Percentiles rank a stretch among this genome's conserved stretches.
phyloP scores from a whole-genome alignment of 1,140 invertebrate genomes.

The Oncopodura yosiiana region DNA sequence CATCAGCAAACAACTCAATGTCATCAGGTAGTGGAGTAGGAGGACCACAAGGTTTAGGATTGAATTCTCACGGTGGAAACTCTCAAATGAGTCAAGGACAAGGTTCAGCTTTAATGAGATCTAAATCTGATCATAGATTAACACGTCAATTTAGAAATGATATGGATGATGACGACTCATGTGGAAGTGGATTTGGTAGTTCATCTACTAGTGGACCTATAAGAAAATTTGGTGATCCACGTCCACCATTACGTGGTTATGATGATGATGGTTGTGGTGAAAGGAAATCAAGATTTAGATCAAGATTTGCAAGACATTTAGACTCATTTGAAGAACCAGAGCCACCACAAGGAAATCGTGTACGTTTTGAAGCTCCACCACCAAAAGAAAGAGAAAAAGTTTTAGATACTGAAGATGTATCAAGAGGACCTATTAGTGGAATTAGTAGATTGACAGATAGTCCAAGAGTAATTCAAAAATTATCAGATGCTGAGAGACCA shows the following conservation, averaged over 20 bases:
- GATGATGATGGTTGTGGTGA: constrained; percentile 39
- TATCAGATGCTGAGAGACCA: constrained; percentile 28
- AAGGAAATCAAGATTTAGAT: constrained; percentile 52
- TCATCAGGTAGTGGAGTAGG: constrained; percentile 29
- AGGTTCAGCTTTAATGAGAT: constrained; percentile 65
- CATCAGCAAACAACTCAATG: constrained; percentile 46
- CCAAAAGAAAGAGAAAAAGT: constrained; percentile 64
- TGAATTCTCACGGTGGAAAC: constrained; percentile 6
- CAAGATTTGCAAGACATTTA: constrained; percentile 54
- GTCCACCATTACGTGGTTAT: constrained; percentile 24
- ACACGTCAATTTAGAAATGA: constrained; percentile 79
- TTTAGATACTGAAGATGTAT: constrained; percentile 78
- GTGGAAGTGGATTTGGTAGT: constrained; percentile 20
- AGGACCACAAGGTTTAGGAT: constrained; percentile 4
- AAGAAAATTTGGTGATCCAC: constrained; percentile 33
- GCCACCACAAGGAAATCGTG: constrained; percentile 26
- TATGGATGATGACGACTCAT: constrained; percentile 29
- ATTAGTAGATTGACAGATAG: constrained; percentile 81
- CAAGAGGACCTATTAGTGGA: constrained; percentile 75
- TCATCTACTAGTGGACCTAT: constrained; percentile 12
- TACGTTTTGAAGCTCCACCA: constrained; percentile 44
- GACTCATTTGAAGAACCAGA: constrained; percentile 33
- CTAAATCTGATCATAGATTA: constrained; percentile 84
- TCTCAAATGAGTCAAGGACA: constrained; percentile 44
- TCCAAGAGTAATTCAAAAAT: constrained; percentile 37